Evolutionary conservation across 1,140 invertebrate species (phyloP).

Genomic region (Rhizoglyphus robini): DNA sequence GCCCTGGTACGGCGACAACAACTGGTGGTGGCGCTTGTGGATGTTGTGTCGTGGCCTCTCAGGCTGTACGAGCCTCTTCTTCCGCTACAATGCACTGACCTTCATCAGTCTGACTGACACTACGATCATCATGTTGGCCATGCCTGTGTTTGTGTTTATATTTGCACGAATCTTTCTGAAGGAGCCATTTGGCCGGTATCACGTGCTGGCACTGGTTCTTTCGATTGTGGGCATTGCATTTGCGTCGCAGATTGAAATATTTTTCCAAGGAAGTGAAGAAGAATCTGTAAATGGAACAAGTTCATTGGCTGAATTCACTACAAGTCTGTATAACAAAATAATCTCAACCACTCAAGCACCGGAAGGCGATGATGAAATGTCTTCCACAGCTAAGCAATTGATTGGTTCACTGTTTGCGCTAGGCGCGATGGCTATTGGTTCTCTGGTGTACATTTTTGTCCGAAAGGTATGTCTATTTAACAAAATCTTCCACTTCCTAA

Average conservation of each 20-base stretch:
- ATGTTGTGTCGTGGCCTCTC: conserved; percentile 25
- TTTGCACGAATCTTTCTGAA: conserved; percentile 42
- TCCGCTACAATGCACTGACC: conserved; percentile 49
- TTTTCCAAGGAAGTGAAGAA: conserved; percentile 32
- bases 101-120: conserved; percentile 43
- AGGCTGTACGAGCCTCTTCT: conserved; percentile 28
- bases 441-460: conserved; percentile 70
- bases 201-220: conserved; percentile 38
- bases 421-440: conserved; percentile 67
- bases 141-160: conserved; percentile 42
- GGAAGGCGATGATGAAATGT: neutral
- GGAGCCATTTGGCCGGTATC: conserved; percentile 42
- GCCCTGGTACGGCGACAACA: conserved; percentile 54
- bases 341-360: conserved; percentile 1
- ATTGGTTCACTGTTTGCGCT: conserved; percentile 69
- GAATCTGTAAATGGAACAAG: neutral
- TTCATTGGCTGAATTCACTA: neutral
- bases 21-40: conserved; percentile 37
- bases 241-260: conserved; percentile 40
- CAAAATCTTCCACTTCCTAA: neutral
- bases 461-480: conserved; percentile 44
- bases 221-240: conserved; percentile 40
- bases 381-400: conserved; percentile 30
- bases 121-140: conserved; percentile 45
- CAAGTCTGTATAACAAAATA: too few species aligned